Evolutionary conservation across 2,888 invertebrate genomes (phyloP), one percentile per base, ranked within the genome.

Genomic region (Oligia strigilis): DNA sequence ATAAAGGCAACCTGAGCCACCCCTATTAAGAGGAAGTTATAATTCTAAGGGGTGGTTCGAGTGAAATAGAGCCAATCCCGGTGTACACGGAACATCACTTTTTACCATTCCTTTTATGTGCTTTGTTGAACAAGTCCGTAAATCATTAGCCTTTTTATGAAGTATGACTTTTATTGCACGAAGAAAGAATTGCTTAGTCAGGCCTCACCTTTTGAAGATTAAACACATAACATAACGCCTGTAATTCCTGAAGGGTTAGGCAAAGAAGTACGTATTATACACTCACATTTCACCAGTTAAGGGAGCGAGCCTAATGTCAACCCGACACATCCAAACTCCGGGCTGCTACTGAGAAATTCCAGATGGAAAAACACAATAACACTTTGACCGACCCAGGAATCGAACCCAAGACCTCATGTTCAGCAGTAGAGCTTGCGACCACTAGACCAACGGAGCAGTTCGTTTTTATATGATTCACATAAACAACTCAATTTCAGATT

Each of bases 51-150:
- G 71, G 6, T 49, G 43, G 72, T 82, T 72, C 66, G 29, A 73
- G 17, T 86, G 71, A 84, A 84, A 87, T 86, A 80, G 5, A 77
- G 43, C 74, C 83, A 78, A 86, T 84, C 72, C 71, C 74, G 78
- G 65, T 40, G 55, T 52, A 46, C 36, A 66, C 14, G 67, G 75
- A 78, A 81, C 76, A 69, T 69, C 79, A 82, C 52, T 77, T 86
- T 77, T 77, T 84, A 81, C 36, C 64, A 72, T 66, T 71, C 71
- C 67, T 75, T 86, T 83, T 78, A 82, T 75, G n/a, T 72, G 77
- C 76, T 72, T 85, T 82, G 72, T 83, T 77, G 40, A 80, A 76
- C 49, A 80, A 80, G 52, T 49, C 19, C 72, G 58, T 81, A 77
- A 82, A 79, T 85, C 79, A 75, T 75, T 64, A 13, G 64, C 40